Evolutionary conservation across 1,140 invertebrate genomes (phyloP).

Genomic region (Drosophila paulistorum): DNA sequence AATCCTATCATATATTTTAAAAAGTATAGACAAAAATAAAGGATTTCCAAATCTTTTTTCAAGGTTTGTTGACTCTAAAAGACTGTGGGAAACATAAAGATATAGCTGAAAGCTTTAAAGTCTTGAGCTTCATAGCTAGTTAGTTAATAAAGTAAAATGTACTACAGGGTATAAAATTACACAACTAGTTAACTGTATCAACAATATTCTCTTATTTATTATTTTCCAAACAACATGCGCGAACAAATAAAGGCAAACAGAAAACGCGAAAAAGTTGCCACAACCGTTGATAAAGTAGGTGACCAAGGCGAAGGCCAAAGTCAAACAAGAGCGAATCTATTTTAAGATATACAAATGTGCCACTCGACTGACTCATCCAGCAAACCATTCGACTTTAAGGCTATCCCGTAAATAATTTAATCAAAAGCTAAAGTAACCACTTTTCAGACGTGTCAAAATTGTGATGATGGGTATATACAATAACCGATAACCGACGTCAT

Average conservation of each 20-base stretch:
- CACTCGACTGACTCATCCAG: background rate
- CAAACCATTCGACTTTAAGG: background rate
- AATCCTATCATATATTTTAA: too few species aligned
- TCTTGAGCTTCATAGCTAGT: too few species aligned
- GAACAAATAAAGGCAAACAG: conserved; percentile 38
- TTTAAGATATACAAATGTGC: conserved; percentile 2
- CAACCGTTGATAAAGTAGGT: conserved; percentile 30
- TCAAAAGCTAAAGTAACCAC: conserved; percentile 16
- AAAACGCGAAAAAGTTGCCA: conserved; percentile 20
- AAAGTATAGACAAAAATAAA: too few species aligned
- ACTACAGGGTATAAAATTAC: background rate
- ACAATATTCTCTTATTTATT: conserved; percentile 40
- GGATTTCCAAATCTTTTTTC: too few species aligned
- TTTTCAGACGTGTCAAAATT: conserved; percentile 15
- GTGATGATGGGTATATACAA: conserved; percentile 15
- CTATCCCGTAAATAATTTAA: conserved; percentile 9
- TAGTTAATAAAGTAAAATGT: too few species aligned
- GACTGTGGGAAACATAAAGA: too few species aligned
- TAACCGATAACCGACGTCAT: conserved; percentile 12
- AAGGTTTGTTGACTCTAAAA: too few species aligned
- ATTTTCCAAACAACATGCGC: conserved; percentile 19
- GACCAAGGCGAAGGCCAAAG: conserved; percentile 10
- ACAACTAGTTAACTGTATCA: conserved; percentile 16
- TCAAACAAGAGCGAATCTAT: background rate
- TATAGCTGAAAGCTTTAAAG: background rate